Evolutionary conservation across 1,140 invertebrate species (phyloP).

Genomic region (Drosophila arizonae): DNA sequence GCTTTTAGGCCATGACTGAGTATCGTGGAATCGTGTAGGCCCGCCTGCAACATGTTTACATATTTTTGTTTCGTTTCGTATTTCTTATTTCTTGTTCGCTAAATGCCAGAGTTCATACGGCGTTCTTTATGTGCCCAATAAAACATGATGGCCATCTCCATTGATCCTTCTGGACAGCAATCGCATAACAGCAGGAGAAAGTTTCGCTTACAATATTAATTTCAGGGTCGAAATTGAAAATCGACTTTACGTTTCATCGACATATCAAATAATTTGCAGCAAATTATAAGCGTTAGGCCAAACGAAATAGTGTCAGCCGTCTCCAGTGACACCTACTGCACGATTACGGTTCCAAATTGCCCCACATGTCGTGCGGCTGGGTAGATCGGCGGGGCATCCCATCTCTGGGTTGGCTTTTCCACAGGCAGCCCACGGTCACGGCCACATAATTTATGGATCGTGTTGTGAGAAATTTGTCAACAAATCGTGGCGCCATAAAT

Average conservation of each 20-base stretch:
- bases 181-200: slow-evolving; percentile 38
- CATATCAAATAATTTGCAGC: slow-evolving; percentile 65
- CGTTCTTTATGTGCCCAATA: slow-evolving; percentile 55
- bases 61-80: background rate
- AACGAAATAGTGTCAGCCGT: slow-evolving; percentile 49
- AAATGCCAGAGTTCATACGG: slow-evolving; percentile 47
- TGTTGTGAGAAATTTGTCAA: slow-evolving; percentile 78
- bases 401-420: slow-evolving; percentile 27
- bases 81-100: slow-evolving; percentile 2
- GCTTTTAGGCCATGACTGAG: too few relatives aligned
- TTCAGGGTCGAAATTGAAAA: slow-evolving; percentile 27
- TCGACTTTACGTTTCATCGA: slow-evolving; percentile 5
- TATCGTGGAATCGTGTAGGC: too few relatives aligned
- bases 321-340: slow-evolving; percentile 52
- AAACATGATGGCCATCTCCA: slow-evolving; percentile 49
- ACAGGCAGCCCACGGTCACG: slow-evolving; percentile 58
- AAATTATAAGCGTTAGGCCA: slow-evolving; percentile 48
- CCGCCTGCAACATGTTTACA: too few relatives aligned
- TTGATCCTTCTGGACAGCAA: slow-evolving; percentile 62
- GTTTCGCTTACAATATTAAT: slow-evolving; percentile 11
- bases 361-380: slow-evolving; percentile 69
- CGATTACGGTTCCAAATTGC: slow-evolving; percentile 63
- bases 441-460: slow-evolving; percentile 77
- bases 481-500: slow-evolving; percentile 77
- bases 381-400: slow-evolving; percentile 29